Evolutionary conservation across 2,888 invertebrate genomes (phyloP).

Genomic region (Electrophaes corylata): DNA sequence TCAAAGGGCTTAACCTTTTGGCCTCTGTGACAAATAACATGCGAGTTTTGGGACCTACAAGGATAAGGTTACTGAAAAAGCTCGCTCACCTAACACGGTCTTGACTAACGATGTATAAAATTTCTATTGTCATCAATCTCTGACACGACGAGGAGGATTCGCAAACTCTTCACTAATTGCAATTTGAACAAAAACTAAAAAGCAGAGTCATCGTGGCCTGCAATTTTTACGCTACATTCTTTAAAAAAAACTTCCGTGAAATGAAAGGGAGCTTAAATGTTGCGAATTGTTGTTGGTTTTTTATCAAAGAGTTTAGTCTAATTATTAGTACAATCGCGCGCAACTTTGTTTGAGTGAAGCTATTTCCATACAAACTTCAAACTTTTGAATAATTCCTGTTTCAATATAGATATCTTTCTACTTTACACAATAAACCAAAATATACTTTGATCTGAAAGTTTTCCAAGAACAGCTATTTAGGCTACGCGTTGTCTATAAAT

Average conservation of each 20-base stretch:
- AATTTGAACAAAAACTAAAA: conserved; percentile 83
- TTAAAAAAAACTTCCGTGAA: conserved; percentile 58
- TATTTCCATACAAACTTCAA: too few species aligned
- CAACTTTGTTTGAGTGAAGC: too few species aligned
- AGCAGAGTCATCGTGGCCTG: conserved; percentile 77
- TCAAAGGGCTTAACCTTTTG: conserved; percentile 55
- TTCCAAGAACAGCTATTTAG: too few species aligned
- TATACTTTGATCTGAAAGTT: too few species aligned
- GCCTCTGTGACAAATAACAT: conserved; percentile 58
- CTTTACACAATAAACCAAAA: too few species aligned
- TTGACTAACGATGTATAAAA: conserved; percentile 84
- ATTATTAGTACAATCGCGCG: too few species aligned
- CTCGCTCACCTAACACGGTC: conserved; percentile 77
- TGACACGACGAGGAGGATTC: conserved; percentile 81
- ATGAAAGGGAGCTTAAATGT: conserved; percentile 33
- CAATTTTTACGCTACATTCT: conserved; percentile 72
- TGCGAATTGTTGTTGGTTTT: conserved; percentile 30
- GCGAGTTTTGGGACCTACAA: conserved; percentile 58
- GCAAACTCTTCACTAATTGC: conserved; percentile 83
- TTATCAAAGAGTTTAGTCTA: not conserved
- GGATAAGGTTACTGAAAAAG: conserved; percentile 78
- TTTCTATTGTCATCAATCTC: conserved; percentile 85
- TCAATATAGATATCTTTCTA: too few species aligned
- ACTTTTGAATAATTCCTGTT: too few species aligned
- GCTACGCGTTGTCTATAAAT: too few species aligned